phyloP scores from a whole-genome alignment of 2,113 vertebrate species.

The Eptatretus burgeri region DNA sequence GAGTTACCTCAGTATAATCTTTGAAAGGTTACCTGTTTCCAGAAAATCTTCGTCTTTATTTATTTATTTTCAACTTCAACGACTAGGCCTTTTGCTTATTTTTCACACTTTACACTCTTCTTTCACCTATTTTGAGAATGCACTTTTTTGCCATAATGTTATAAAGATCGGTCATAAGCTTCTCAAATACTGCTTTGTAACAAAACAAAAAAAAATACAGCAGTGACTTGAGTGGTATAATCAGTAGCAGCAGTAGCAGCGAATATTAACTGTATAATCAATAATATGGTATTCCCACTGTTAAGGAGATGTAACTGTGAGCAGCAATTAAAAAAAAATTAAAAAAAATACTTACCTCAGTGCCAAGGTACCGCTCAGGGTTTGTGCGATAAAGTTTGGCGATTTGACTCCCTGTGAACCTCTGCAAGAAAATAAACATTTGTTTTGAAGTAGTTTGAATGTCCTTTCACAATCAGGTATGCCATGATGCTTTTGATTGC shows the following conservation, averaged over 20 bases:
- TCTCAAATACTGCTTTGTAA: not conserved
- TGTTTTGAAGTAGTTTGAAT: too few species aligned
- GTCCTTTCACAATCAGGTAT: too few species aligned
- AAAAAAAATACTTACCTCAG: slow-evolving; percentile 33
- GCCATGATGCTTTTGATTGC: too few species aligned
- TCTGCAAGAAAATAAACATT: slow-evolving; percentile 22
- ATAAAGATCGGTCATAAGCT: too few species aligned
- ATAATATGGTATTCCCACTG: not conserved
- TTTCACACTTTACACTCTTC: too few species aligned
- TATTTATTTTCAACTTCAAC: too few species aligned
- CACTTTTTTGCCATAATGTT: too few species aligned
- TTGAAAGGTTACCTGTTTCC: too few species aligned
- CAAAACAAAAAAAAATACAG: not conserved
- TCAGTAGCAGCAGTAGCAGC: not conserved
- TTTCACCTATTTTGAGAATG: too few species aligned
- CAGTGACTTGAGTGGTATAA: not conserved
- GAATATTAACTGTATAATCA: not conserved
- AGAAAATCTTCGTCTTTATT: too few species aligned
- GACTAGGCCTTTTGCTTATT: too few species aligned
- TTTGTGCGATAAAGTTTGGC: slow-evolving; percentile 38
- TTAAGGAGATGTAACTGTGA: not conserved
- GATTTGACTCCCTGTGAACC: slow-evolving; percentile 89
- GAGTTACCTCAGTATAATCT: too few species aligned
- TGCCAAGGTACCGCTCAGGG: slow-evolving; percentile 23
- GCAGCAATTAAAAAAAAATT: slow-evolving; percentile 10